Evolutionary conservation across 37 sponge, comb jelly and placozoan species (phyloP).

Genomic region (Hexactinellida sp.): DNA sequence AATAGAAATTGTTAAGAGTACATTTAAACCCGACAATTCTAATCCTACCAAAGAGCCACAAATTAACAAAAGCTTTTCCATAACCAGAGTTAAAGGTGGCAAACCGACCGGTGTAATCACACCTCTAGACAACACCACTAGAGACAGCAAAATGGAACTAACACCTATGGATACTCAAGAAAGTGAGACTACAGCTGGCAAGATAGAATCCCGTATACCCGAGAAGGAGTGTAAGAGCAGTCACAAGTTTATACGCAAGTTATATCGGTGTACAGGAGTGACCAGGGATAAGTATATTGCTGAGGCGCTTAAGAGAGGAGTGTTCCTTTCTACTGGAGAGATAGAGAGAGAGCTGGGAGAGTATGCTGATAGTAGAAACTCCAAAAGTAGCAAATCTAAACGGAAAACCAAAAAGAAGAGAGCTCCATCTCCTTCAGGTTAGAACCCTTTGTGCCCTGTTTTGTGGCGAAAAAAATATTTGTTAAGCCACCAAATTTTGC

Average conservation of each 20-base stretch:
- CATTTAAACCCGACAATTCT: background rate
- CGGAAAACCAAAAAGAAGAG: too few relatives aligned
- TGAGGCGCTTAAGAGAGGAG: background rate
- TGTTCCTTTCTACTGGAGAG: background rate
- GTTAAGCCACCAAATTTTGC: too few relatives aligned
- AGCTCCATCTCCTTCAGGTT: too few relatives aligned
- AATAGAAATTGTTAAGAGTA: background rate
- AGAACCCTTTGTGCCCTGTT: too few relatives aligned
- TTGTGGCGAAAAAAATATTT: too few relatives aligned
- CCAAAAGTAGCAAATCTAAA: background rate
- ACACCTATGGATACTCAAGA: background rate
- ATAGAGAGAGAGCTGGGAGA: background rate
- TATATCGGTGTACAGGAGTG: background rate
- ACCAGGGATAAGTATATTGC: background rate
- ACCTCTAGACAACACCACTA: background rate
- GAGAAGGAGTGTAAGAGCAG: background rate
- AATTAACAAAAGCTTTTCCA: background rate
- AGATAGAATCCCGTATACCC: background rate
- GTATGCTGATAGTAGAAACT: background rate
- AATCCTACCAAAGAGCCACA: background rate
- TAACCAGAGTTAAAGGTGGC: background rate
- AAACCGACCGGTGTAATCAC: background rate
- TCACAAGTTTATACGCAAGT: background rate
- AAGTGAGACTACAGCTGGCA: background rate
- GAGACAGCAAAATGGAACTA: background rate